Base-by-base conservation (phyloP, 2,888 invertebrate species). In the Herminia tarsipennalis region DNA sequence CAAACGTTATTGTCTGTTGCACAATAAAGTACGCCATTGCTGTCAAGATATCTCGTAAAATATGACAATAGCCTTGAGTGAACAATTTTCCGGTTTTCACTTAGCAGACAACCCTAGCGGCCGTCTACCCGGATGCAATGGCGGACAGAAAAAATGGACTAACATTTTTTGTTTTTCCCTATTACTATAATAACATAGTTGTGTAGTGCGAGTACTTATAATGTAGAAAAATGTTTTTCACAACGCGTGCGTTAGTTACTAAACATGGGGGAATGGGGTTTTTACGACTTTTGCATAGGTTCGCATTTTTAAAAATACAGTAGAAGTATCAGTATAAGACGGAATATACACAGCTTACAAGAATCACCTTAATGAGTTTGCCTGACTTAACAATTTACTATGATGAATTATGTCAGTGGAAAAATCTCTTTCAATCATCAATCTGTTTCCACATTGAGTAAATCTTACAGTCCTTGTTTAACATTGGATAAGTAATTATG, bases 101-200 rank as follows among this genome's bases (percentile, higher is more conserved):
- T n/a, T n/a, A n/a, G n/a, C n/a, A 33, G 44, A 1, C 66, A 57
- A n/a, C 63, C 62, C 66, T 62, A 50, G n/a, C 21, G 25, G 29
- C 45, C 46, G 43, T 56, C 53, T 37, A 37, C 48, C 38, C 56
- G 64, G 56, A 56, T 66, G 56, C 50, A 66, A 45, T 41, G 50
- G 50, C 50, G 53, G 48, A 49, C 56, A 58, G 47, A 66, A 66
- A 64, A n/a, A 64, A 64, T 50, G 45, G 38, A 46, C 54, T 41
- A 18, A 14, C 29, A 20, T 24, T 35, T 36, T 61, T 46, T 65
- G 35, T 27, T 42, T 13, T 21, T 21, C 39, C 44, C 46, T 53
- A 56, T 47, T 50, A 51, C 50, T 42, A 32, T 22, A 40, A 34
- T 43, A 46, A 38, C 39, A 41, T 45, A 40, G 24, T 24, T 8